Conservation (phyloP, 2,888 invertebrate species). For the Oegoconia quadripuncta region DNA sequence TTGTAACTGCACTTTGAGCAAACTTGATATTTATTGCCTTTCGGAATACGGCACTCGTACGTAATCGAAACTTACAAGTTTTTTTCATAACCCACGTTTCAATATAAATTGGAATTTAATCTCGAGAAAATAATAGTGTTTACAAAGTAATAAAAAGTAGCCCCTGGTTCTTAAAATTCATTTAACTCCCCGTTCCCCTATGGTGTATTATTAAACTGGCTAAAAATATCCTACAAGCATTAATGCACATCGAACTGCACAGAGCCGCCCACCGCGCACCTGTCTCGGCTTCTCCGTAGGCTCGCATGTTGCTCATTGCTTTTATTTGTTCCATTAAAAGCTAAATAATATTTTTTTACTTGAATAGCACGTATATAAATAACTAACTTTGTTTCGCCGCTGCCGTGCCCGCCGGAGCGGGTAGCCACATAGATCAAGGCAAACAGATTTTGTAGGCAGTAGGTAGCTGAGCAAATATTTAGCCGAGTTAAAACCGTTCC, state of each 20-base stretch:
- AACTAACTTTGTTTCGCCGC: constrained; percentile 12
- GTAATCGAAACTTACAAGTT: constrained; percentile 46
- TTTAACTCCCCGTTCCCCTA: constrained; percentile 39
- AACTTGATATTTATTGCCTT: constrained; percentile 66
- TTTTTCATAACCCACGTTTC: constrained; percentile 27
- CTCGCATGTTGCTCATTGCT: constrained; percentile 20
- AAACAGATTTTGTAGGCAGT: constrained; percentile 11
- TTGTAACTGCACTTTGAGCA: constrained; percentile 61
- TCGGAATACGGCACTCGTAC: constrained; percentile 52
- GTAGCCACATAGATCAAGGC: constrained; percentile 12
- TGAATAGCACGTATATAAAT: constrained; percentile 13
- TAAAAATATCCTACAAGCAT: constrained; percentile 58
- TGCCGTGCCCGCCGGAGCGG: constrained; percentile 5
- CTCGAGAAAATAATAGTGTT: constrained; percentile 20
- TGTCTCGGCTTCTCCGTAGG: constrained; percentile 43
- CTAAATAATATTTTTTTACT: constrained; percentile 24
- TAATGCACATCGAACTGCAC: constrained; percentile 47
- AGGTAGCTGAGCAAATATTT: constrained; percentile 24
- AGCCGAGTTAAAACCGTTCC: constrained; percentile 29
- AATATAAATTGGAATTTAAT: constrained; percentile 12
- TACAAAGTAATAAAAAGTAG: constrained; percentile 32
- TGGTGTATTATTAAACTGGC: constrained; percentile 44
- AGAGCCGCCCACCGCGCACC: constrained; percentile 48
- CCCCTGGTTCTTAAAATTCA: constrained; percentile 40
- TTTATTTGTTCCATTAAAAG: constrained; percentile 31